Evolutionary conservation across 2,888 invertebrate species (phyloP), one percentile per base, ranked within the genome.

Genomic region (Odontomyia ornata): DNA sequence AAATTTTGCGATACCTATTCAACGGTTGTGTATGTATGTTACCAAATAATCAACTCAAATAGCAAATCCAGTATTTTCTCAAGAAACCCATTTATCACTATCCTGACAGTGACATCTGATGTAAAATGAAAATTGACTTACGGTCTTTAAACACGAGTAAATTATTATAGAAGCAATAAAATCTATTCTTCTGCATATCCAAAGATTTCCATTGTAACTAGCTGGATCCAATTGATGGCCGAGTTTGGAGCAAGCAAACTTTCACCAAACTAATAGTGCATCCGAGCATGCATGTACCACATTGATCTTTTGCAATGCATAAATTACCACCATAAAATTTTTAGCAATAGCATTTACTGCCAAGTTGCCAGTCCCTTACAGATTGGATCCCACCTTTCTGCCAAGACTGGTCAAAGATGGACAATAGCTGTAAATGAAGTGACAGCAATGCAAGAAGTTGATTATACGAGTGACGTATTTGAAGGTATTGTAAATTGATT

Each of bases 351-450:
- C 52, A 27, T 71, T 52, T 9, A 56, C 30, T 25, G 18, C 36
- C 4, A 21, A 25, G n/a, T 28, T 13, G 30, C 72, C 21, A 18
- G 11, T 28, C 4, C 57, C 72, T 30, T 30, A 25, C 18, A 56
- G 72, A 72, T 57, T 56, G 36, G 28, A 28, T 57, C 5, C 52
- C 69, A 23, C 47, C 47, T 52, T 25, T 52, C 52, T 52, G 18
- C 52, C 52, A 52, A 27, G 27, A 27, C 27, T n/a, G 18, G 5
- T 30, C 46, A 27, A 72, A 28, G n/a, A 15, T 30, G 72, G 30
- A 56, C 72, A 72, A 72, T 47, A 52, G 57, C 46, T 30, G 5
- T 25, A 72, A 72, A 72, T 56, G 56, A 72, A 57, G 56, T 72
- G 57, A 56, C 57, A 56, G 30, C 3, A 9, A 5, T 15, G 52